These are phyloP conservation scores for Temnothorax longispinosus DNA, from an alignment of 1,140 invertebrate genomes.

Conservation along the genomic window DNA sequence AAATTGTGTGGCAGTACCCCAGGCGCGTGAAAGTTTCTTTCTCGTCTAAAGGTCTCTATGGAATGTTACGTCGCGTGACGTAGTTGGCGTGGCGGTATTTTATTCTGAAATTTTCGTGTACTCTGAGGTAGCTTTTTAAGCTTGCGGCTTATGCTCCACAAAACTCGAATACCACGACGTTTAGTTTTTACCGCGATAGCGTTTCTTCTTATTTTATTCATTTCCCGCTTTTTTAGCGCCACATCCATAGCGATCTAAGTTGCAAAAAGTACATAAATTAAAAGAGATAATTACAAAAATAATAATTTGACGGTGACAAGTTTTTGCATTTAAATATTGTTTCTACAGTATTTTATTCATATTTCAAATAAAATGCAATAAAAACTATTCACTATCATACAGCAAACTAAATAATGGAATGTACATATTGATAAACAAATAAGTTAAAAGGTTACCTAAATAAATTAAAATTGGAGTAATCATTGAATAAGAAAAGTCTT, in stretches of 20 bases:
- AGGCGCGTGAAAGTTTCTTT: slow-evolving; percentile 68
- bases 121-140: slow-evolving; percentile 69
- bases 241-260: not conserved
- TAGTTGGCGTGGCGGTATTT: slow-evolving; percentile 62
- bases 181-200: slow-evolving; percentile 43
- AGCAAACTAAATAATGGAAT: not conserved
- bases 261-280: slow-evolving; percentile 2
- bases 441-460: not conserved
- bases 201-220: slow-evolving; percentile 50
- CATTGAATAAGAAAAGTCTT: not conserved
- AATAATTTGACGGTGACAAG: slow-evolving; percentile 3
- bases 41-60: slow-evolving; percentile 55
- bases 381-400: not conserved
- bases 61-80: slow-evolving; percentile 72
- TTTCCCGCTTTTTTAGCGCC: slow-evolving; percentile 9
- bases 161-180: slow-evolving; percentile 56
- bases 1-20: slow-evolving; percentile 61
- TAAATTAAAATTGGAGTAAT: not conserved
- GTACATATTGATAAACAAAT: not conserved
- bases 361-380: not conserved
- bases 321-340: not conserved
- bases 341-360: not conserved
- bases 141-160: slow-evolving; percentile 62
- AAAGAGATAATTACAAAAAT: not conserved
- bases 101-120: slow-evolving; percentile 71